These are phyloP conservation scores for Ormyrus nitidulus DNA, from an alignment of 2,888 invertebrate genomes.

Conservation along the genomic window DNA sequence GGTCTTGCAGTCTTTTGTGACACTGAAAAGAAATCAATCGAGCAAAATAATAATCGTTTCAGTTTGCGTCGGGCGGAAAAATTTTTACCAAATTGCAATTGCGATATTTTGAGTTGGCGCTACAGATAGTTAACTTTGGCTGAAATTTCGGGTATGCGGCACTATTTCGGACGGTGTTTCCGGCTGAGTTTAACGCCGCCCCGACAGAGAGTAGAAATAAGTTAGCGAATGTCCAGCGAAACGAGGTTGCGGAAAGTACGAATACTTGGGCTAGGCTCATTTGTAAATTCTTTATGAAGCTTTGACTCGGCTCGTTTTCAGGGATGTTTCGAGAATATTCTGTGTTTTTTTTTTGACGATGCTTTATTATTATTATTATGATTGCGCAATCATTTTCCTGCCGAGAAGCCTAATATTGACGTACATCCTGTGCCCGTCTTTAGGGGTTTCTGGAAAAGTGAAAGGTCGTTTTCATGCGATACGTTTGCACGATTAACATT, in stretches of 20 bases:
- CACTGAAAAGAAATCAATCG: too few relatives aligned
- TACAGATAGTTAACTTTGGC: not conserved
- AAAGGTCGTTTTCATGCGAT: constrained; percentile 1
- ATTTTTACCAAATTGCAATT: too few relatives aligned
- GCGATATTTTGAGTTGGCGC: too few relatives aligned
- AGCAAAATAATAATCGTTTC: too few relatives aligned
- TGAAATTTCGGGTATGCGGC: not conserved
- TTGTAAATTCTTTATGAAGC: constrained; percentile 12
- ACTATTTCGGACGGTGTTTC: not conserved
- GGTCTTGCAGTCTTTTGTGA: too few relatives aligned
- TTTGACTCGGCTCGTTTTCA: not conserved
- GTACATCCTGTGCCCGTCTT: constrained; percentile 24
- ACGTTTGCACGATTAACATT: too few relatives aligned
- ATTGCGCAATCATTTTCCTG: not conserved
- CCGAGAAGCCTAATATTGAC: constrained; percentile 14
- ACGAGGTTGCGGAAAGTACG: not conserved
- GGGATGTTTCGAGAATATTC: too few relatives aligned
- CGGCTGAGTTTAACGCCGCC: not conserved
- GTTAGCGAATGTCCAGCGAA: constrained; percentile 12
- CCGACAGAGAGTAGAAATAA: constrained; percentile 9
- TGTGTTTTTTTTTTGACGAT: too few relatives aligned
- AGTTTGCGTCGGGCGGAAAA: too few relatives aligned
- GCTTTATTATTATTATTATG: too few relatives aligned
- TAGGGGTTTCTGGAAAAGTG: constrained; percentile 40
- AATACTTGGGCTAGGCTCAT: not conserved